Percentiles rank a stretch among this genome's conserved stretches.
Evolutionary conservation across 2,797 vertebrate genomes (phyloP).

Genomic region (Peromyscus aztecus): DNA sequence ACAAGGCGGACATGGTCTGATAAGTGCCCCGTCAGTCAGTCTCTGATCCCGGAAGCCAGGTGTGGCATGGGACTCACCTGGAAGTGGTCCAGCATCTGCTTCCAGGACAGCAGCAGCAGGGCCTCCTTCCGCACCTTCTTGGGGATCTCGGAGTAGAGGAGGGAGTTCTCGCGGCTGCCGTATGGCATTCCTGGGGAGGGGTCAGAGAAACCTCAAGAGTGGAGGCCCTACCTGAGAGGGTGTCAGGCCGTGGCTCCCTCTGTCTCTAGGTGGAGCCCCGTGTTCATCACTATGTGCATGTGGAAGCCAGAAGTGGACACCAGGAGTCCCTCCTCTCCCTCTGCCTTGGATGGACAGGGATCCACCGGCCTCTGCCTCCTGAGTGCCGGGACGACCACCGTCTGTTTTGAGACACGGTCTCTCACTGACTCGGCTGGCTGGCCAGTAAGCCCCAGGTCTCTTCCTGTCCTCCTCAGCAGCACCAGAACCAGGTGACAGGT

Average conservation of each 20-base stretch:
- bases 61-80: conserved; percentile 89
- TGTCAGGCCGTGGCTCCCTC: no score
- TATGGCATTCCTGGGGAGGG: conserved; percentile 95
- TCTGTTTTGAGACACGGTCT: not conserved
- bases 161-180: conserved; percentile 98
- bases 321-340: not conserved
- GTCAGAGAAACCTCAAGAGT: not conserved
- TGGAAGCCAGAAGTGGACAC: not conserved
- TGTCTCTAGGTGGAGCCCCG: not conserved
- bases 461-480: no score
- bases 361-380: not conserved
- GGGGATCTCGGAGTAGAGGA: conserved; percentile 98
- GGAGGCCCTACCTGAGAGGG: no score
- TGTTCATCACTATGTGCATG: not conserved
- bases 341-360: not conserved
- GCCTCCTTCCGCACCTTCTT: conserved; percentile 98
- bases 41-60: not conserved
- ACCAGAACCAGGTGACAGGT: not conserved
- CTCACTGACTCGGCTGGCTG: not conserved
- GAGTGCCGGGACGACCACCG: not conserved
- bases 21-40: not conserved
- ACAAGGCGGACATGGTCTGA: not conserved
- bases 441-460: not conserved
- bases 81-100: conserved; percentile 99
- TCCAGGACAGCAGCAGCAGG: conserved; percentile 97